phyloP scores from a whole-genome alignment of 2,113 vertebrate genomes.

The Oreotrochilus melanogaster region DNA sequence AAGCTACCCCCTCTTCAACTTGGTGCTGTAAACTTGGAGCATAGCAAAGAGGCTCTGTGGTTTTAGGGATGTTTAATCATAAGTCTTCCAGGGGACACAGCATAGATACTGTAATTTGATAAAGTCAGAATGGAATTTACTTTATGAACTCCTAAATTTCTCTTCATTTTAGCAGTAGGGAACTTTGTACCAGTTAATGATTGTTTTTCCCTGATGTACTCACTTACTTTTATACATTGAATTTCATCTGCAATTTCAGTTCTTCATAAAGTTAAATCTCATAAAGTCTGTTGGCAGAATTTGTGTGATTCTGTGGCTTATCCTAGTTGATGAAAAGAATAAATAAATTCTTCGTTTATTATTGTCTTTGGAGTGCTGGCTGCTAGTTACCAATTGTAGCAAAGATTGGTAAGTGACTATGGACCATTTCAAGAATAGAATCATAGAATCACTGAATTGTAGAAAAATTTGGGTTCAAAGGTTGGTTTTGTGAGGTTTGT shows the following conservation, averaged over 20 bases:
- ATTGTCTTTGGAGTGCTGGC: not conserved
- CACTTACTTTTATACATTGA: not conserved
- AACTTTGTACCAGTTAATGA: not conserved
- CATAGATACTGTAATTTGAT: not conserved
- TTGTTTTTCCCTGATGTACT: not conserved
- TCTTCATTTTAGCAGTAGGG: not conserved
- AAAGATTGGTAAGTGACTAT: not conserved
- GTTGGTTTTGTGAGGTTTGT: too few species aligned
- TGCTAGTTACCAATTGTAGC: not conserved
- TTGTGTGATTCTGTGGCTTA: not conserved
- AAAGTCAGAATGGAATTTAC: not conserved
- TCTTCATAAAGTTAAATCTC: not conserved
- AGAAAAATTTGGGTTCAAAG: too few species aligned
- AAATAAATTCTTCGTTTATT: not conserved
- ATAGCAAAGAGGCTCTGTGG: not conserved
- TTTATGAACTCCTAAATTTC: not conserved
- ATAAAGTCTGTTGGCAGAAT: not conserved
- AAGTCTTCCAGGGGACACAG: not conserved
- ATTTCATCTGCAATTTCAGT: not conserved
- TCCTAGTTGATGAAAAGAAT: not conserved
- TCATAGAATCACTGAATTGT: too few species aligned
- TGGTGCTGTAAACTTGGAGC: not conserved
- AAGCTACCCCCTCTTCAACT: not conserved
- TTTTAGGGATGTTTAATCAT: not conserved
- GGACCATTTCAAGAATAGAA: not conserved